Base-by-base conservation (phyloP, 2,113 vertebrate species). In the Nothocercus nigrocapillus region DNA sequence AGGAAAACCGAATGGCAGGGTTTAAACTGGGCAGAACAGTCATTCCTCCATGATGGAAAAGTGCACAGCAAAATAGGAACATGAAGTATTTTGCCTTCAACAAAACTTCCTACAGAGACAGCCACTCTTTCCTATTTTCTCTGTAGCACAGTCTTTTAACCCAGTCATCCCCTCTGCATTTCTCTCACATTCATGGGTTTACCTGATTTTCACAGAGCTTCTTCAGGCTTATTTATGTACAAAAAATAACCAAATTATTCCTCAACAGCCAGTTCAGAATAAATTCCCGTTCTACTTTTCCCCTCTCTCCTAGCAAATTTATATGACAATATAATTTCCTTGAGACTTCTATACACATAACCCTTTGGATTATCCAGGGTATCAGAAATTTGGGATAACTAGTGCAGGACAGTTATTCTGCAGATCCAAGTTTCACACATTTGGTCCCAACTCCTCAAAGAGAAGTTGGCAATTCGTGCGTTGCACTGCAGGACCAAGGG, bases 121-220 rank as follows among this genome's bases (percentile, higher is more conserved):
- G 95, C 95, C 77, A 95, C 95, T 89, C 73, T 45, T 86, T 64
- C 69, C 93, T 95, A 79, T 90, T 93, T 96, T 92, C 44, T 81
- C 74, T 82, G 44, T 69, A 88, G 62, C 40, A 34, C n/a, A 22
- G 72, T 81, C 53, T 96, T 91, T 91, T 82, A 95, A 92, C 49
- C 83, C 79, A 4, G 19, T 83, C 34, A 62, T 45, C 53, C 79
- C 83, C 85, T 64, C 72, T 84, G 44, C 44, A 81, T 77, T 51
- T 74, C 87, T 79, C 77, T 82, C 38, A 54, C 30, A 38, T 54
- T 85, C 47, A 74, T 2, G 61, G 44, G 51, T 21, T 84, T 51
- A 61, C 8, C 30, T 78, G 47, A n/a, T 64, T 85, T 53, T 44
- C 27, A 36, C 32, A 72, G 6, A 82, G 49, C 20, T 84, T 79